Percentiles rank a stretch among this genome's conserved stretches.
Evolutionary conservation across 2,888 invertebrate species (phyloP).

Genomic region (Criorhina ranunculi): DNA sequence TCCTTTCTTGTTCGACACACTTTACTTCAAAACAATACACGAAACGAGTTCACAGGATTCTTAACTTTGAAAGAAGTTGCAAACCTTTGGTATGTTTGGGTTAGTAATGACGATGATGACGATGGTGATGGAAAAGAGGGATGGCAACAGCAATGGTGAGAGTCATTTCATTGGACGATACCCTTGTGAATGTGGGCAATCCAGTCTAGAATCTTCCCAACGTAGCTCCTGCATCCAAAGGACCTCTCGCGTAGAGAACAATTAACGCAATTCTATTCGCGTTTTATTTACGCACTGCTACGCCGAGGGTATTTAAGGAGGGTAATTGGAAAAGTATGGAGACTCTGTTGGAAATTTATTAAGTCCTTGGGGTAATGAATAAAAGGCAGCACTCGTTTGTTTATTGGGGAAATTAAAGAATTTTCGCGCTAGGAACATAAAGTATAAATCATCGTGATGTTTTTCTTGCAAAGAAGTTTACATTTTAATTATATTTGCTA

Average conservation of each 20-base stretch:
- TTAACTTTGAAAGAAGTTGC: constrained; percentile 52
- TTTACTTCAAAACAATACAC: constrained; percentile 8
- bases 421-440: constrained; percentile 49
- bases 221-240: background rate
- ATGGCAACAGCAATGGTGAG: constrained; percentile 16
- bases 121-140: constrained; percentile 42
- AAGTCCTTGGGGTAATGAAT: constrained; percentile 75
- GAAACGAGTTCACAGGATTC: constrained; percentile 30
- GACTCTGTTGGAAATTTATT: constrained; percentile 70
- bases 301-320: constrained; percentile 66
- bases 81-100: constrained; percentile 44
- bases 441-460: constrained; percentile 67
- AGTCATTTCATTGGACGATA: constrained; percentile 57
- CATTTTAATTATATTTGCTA: constrained; percentile 51
- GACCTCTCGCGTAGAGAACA: constrained; percentile 51
- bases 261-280: constrained; percentile 74
- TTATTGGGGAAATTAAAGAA: constrained; percentile 66
- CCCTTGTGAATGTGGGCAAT: constrained; percentile 34
- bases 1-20: constrained; percentile 25
- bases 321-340: constrained; percentile 74
- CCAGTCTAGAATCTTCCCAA: constrained; percentile 17
- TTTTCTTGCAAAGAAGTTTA: constrained; percentile 31
- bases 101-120: constrained; percentile 43
- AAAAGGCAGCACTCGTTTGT: constrained; percentile 59
- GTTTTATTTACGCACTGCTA: constrained; percentile 76